Percentiles rank a stretch among this genome's conserved stretches.
phyloP scores from a whole-genome alignment of 2,113 vertebrate genomes.

The Antigone vipio region DNA sequence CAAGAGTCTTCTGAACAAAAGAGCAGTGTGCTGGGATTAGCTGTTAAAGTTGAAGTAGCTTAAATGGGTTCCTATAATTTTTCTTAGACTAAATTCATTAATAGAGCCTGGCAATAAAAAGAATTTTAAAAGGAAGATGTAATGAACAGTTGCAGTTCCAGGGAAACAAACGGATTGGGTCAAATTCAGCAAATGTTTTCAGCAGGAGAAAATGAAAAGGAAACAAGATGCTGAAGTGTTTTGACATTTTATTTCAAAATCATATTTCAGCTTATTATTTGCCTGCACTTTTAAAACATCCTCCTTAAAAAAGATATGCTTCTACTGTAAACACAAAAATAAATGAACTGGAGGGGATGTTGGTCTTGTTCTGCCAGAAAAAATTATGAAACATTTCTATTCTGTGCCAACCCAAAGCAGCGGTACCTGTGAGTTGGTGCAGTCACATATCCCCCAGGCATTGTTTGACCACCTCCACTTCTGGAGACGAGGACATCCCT shows the following conservation, averaged over 20 bases:
- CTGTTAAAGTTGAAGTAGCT: not conserved
- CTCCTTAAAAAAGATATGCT: not conserved
- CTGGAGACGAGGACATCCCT: not conserved
- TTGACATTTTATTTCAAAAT: not conserved
- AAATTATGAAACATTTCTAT: not conserved
- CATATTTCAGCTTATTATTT: not conserved
- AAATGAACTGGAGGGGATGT: not conserved
- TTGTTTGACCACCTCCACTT: not conserved
- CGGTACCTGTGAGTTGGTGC: not conserved
- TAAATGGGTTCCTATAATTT: not conserved
- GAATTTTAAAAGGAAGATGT: not conserved
- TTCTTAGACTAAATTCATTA: not conserved
- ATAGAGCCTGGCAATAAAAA: not conserved
- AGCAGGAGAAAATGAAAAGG: not conserved
- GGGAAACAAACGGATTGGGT: not conserved
- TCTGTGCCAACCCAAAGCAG: not conserved
- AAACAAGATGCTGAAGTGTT: not conserved
- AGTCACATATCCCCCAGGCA: not conserved
- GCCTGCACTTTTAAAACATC: not conserved
- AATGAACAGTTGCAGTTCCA: not conserved
- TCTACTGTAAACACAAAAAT: not conserved
- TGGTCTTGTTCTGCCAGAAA: not conserved
- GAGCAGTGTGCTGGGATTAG: not conserved
- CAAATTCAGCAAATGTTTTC: not conserved
- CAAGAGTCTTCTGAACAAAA: not conserved